phyloP scores from a whole-genome alignment of 2,113 vertebrate species.

The Psilopogon haemacephalus region DNA sequence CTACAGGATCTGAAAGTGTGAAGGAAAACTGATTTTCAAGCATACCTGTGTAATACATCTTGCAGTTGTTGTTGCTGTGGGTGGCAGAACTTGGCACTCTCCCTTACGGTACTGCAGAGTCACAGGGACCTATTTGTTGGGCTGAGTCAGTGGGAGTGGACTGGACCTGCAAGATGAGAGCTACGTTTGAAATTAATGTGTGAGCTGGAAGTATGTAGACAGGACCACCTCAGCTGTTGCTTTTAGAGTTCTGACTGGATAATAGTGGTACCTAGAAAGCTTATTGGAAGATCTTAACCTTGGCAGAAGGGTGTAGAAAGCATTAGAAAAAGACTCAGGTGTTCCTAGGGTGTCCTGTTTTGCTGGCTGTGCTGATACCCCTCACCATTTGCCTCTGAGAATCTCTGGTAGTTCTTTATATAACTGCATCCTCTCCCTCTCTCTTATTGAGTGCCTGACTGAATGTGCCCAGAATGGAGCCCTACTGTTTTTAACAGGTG shows the following conservation, averaged over 20 bases:
- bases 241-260: background rate
- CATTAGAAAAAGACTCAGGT: background rate
- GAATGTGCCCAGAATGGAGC: too few relatives aligned
- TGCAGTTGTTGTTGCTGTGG: background rate
- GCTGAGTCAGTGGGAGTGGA: background rate
- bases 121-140: background rate
- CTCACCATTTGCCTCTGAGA: too few relatives aligned
- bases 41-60: background rate
- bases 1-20: background rate
- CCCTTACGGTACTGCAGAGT: background rate
- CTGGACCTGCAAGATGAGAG: background rate
- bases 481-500: background rate
- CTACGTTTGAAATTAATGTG: rapidly evolving
- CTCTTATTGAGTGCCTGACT: too few relatives aligned
- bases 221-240: background rate
- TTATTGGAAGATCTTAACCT: background rate
- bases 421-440: too few relatives aligned
- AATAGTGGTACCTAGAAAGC: background rate
- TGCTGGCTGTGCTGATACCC: too few relatives aligned
- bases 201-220: rapidly evolving
- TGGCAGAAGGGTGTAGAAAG: background rate
- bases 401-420: too few relatives aligned
- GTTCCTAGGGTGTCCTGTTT: too few relatives aligned
- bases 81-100: background rate
- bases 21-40: background rate